Conservation (phyloP, 2,797 vertebrate species). For the Labroides dimidiatus region DNA sequence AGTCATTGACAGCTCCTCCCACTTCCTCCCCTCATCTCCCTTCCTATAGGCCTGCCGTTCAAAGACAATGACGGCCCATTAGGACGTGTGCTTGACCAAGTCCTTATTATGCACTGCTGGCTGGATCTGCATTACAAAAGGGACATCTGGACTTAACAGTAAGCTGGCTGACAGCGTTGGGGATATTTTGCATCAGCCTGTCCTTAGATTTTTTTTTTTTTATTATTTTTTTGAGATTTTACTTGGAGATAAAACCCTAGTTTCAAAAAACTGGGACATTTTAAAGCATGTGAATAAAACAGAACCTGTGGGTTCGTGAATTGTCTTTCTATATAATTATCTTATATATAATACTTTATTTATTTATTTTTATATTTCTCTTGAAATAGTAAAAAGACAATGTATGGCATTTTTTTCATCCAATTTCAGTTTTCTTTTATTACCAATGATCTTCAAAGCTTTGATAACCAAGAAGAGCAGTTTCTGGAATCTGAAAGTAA, state of each 20-base stretch:
- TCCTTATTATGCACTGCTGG: slow-evolving; percentile 61
- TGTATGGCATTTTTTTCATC: too few relatives aligned
- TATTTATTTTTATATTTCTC: too few relatives aligned
- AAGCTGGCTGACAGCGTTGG: neutral
- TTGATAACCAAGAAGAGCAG: too few relatives aligned
- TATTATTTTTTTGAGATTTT: neutral
- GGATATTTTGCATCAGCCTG: slow-evolving; percentile 4
- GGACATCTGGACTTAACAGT: slow-evolving; percentile 60
- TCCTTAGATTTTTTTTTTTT: neutral
- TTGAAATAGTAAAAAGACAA: too few relatives aligned
- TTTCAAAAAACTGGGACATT: too few relatives aligned
- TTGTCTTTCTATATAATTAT: too few relatives aligned
- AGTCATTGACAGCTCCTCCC: slow-evolving; percentile 25
- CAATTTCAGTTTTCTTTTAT: too few relatives aligned
- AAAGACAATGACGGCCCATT: slow-evolving; percentile 64
- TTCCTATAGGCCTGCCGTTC: slow-evolving; percentile 10
- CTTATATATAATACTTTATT: too few relatives aligned
- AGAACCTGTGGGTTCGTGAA: too few relatives aligned
- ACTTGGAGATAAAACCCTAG: neutral
- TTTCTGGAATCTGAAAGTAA: too few relatives aligned
- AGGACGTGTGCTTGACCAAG: slow-evolving; percentile 63
- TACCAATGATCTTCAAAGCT: too few relatives aligned
- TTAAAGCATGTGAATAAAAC: too few relatives aligned
- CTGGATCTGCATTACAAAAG: slow-evolving; percentile 73
- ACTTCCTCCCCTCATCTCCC: slow-evolving; percentile 19